Conservation (phyloP, 2,888 invertebrate species). For the Heliconius ismenius region DNA sequence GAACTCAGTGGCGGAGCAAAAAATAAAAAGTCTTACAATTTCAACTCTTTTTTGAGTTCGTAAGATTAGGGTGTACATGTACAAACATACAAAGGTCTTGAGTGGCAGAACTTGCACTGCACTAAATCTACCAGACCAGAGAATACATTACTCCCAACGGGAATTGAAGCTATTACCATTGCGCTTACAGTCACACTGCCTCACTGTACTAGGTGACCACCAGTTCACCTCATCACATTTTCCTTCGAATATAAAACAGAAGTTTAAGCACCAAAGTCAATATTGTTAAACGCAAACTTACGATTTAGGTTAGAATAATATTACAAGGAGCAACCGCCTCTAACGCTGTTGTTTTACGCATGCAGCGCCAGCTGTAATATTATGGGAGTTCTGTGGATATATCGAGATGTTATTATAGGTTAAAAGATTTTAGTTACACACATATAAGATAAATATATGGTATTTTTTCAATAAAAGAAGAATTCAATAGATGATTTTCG, state of each 20-base stretch:
- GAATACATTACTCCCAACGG: background rate
- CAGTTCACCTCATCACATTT: background rate
- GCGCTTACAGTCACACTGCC: background rate
- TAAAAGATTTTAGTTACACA: background rate
- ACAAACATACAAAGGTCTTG: too few species aligned
- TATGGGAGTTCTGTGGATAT: constrained; percentile 5
- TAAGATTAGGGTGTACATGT: too few species aligned
- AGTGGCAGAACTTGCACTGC: too few species aligned
- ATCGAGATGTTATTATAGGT: constrained; percentile 22
- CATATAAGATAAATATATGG: too few species aligned
- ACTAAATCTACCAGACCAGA: background rate
- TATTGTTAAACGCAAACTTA: constrained; percentile 26
- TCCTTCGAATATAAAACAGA: background rate
- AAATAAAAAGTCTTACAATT: too few species aligned
- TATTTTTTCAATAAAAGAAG: too few species aligned
- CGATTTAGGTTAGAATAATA: constrained; percentile 32
- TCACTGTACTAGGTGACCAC: background rate
- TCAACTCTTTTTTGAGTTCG: too few species aligned
- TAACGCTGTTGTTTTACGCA: constrained; percentile 26
- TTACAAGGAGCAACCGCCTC: constrained; percentile 18
- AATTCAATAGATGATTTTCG: too few species aligned
- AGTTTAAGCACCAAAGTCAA: constrained; percentile 23
- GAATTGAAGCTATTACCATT: background rate
- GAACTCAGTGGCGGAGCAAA: too few species aligned
- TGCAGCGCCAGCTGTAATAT: constrained; percentile 26